Evolutionary conservation across 2,113 vertebrate genomes (phyloP).

Genomic region (Alligator mississippiensis): DNA sequence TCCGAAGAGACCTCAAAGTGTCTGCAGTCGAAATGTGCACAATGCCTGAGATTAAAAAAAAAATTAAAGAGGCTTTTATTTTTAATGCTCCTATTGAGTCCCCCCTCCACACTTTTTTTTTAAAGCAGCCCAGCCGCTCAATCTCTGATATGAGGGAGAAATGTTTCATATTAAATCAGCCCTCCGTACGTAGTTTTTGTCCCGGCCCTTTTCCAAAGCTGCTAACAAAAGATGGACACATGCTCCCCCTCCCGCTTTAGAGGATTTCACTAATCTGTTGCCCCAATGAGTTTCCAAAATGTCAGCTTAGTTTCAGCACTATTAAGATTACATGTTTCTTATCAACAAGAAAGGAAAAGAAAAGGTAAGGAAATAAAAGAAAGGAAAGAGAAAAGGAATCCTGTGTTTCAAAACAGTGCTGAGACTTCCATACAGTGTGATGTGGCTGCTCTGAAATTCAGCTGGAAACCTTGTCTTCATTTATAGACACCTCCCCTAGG

Average conservation of each 20-base stretch:
- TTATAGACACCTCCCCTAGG: not conserved
- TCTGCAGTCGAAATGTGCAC: not conserved
- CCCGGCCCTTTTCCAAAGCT: not conserved
- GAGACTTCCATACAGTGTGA: not conserved
- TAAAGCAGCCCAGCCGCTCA: not conserved
- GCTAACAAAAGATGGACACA: not conserved
- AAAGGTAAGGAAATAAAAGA: not conserved
- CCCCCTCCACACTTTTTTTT: not conserved
- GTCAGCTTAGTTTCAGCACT: not conserved
- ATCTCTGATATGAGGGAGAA: not conserved
- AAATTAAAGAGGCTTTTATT: not conserved
- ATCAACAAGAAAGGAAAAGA: not conserved
- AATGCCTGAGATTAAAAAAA: not conserved
- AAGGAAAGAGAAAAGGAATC: no score
- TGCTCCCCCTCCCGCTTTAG: not conserved
- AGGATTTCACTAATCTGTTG: constrained; percentile 7
- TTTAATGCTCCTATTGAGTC: not conserved
- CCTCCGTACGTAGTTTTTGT: not conserved
- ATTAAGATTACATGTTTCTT: not conserved
- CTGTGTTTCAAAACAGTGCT: not conserved
- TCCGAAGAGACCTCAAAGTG: not conserved
- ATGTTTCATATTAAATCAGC: not conserved
- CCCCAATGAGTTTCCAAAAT: not conserved
- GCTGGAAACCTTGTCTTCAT: not conserved
- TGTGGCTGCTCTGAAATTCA: constrained; percentile 34